Percentiles rank a stretch among this genome's conserved stretches.
These are phyloP conservation scores for Tachina grossa DNA, from an alignment of 2,888 invertebrate species.

Conservation along the genomic window DNA sequence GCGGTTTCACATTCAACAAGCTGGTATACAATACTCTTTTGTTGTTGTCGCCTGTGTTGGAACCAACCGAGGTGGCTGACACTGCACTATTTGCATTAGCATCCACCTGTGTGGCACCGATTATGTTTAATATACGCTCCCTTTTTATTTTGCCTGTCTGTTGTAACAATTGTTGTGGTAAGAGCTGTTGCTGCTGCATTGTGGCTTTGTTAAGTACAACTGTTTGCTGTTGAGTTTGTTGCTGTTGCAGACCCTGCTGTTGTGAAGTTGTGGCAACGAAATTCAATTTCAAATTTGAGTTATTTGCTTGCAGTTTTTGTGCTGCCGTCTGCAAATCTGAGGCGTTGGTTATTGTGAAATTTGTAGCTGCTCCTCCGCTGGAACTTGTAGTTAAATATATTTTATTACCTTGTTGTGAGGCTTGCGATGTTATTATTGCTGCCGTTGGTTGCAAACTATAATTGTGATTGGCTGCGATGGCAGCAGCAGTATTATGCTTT, in stretches of 20 bases:
- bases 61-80: constrained; percentile 60
- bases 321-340: constrained; percentile 76
- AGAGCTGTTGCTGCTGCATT: constrained; percentile 66
- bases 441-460: constrained; percentile 82
- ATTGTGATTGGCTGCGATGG: constrained; percentile 82
- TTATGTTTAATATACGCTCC: constrained; percentile 75
- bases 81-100: constrained; percentile 44
- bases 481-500: constrained; percentile 79
- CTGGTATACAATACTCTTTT: constrained; percentile 82
- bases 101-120: constrained; percentile 72
- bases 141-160: constrained; percentile 79
- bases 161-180: constrained; percentile 69
- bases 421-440: constrained; percentile 80
- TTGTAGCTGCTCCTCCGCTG: constrained; percentile 75
- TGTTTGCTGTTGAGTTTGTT: constrained; percentile 75
- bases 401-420: constrained; percentile 79
- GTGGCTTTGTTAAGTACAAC: constrained; percentile 77
- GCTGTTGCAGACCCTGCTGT: constrained; percentile 69
- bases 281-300: constrained; percentile 82
- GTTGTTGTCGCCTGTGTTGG: constrained; percentile 69
- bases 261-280: constrained; percentile 78
- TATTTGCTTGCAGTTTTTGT: constrained; percentile 79
- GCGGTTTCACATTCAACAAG: constrained; percentile 79
- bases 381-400: constrained; percentile 80
- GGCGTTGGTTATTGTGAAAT: constrained; percentile 79